phyloP scores from a whole-genome alignment of 1,140 invertebrate species.

The Colletes latitarsis region DNA sequence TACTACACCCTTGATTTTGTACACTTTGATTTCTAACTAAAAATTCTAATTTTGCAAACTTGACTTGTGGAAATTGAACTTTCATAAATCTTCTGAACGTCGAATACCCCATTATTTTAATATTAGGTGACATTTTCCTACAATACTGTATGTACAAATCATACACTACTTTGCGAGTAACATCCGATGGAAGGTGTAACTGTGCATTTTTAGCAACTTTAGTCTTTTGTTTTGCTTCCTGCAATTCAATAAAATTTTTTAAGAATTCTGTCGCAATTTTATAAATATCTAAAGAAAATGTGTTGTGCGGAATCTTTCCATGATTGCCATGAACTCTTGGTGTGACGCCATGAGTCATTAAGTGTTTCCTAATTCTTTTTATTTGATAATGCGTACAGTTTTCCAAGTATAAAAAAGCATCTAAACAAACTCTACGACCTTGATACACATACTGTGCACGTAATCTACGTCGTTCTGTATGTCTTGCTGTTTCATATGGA shows the following conservation, averaged over 20 bases:
- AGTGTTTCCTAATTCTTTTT: constrained; percentile 89
- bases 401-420: constrained; percentile 90
- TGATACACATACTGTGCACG: constrained; percentile 89
- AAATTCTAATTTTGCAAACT: constrained; percentile 87
- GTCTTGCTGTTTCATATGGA: constrained; percentile 87
- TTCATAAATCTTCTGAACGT: constrained; percentile 91
- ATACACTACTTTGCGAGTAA: constrained; percentile 87
- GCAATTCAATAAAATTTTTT: constrained; percentile 86
- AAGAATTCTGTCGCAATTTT: constrained; percentile 89
- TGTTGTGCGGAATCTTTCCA: constrained; percentile 91
- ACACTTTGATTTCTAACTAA: constrained; percentile 80
- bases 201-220: constrained; percentile 79
- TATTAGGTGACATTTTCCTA: constrained; percentile 83
- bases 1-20: constrained; percentile 79
- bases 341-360: constrained; percentile 89
- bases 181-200: constrained; percentile 86
- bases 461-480: constrained; percentile 87
- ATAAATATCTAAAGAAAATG: constrained; percentile 89
- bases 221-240: constrained; percentile 79
- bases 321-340: constrained; percentile 90
- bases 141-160: constrained; percentile 88
- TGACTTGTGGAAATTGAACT: constrained; percentile 89
- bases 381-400: constrained; percentile 91
- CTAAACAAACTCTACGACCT: constrained; percentile 88
- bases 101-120: constrained; percentile 90